A percentile compares a stretch with the other conserved stretches of the same genome.
These are phyloP conservation scores for Nylanderia fulva DNA, from an alignment of 1,140 invertebrate genomes.

Conservation along the genomic window DNA sequence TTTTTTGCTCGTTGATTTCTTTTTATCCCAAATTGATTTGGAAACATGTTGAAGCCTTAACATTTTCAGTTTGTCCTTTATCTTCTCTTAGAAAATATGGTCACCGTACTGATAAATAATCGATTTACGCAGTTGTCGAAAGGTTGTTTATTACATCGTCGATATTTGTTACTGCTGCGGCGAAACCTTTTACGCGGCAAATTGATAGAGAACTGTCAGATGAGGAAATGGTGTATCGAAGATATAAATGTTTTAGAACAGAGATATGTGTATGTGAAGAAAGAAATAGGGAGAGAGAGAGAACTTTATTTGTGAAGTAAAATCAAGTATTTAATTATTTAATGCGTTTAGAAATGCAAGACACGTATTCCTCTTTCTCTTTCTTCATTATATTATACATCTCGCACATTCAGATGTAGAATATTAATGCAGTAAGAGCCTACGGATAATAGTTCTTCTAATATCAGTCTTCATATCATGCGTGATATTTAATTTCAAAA, in stretches of 20 bases:
- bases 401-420: no score
- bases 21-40: no score
- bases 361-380: background rate
- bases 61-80: no score
- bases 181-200: background rate
- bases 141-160: conserved; percentile 15
- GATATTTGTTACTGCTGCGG: background rate
- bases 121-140: conserved; percentile 6
- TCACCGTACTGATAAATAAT: conserved; percentile 17
- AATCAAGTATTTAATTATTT: background rate
- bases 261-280: no score
- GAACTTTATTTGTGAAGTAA: background rate
- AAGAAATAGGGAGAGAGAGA: no score
- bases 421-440: no score
- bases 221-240: background rate
- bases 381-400: no score
- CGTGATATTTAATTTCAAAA: background rate
- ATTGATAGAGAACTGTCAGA: conserved; percentile 1
- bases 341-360: background rate
- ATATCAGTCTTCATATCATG: background rate
- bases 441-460: no score
- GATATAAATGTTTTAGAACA: background rate
- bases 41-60: no score
- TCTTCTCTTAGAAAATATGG: no score
- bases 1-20: no score